These are phyloP conservation scores for Epizoanthus illoricatus DNA, from an alignment of 92 coral and sea anemone genomes.

Conservation along the genomic window DNA sequence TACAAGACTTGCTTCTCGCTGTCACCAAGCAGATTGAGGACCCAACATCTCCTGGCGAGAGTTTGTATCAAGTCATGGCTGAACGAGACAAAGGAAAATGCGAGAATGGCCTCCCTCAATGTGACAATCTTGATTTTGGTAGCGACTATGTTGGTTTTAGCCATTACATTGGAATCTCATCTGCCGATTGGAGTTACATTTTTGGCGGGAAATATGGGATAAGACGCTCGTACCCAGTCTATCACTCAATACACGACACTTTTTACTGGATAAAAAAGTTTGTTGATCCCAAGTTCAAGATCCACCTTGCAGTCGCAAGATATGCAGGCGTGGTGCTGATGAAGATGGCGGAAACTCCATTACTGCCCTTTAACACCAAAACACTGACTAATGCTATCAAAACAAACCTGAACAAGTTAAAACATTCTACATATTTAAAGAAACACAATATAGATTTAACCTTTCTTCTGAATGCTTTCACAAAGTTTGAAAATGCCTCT, in stretches of 20 bases:
- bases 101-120: slow-evolving; percentile 44
- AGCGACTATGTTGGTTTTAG: slow-evolving; percentile 87
- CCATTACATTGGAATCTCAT: slow-evolving; percentile 82
- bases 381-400: slow-evolving; percentile 51
- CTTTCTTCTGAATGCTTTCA: slow-evolving; percentile 56
- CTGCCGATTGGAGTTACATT: slow-evolving; percentile 88
- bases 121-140: slow-evolving; percentile 69
- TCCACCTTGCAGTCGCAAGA: slow-evolving; percentile 82
- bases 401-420: slow-evolving; percentile 27
- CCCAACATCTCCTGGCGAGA: slow-evolving; percentile 65
- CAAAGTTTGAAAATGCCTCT: slow-evolving; percentile 54
- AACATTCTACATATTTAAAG: slow-evolving; percentile 21
- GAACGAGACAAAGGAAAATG: slow-evolving; percentile 68
- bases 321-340: slow-evolving; percentile 66
- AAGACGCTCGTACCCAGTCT: slow-evolving; percentile 80
- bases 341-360: slow-evolving; percentile 55
- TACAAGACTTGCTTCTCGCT: slow-evolving; percentile 68
- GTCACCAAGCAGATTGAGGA: slow-evolving; percentile 81
- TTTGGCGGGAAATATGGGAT: slow-evolving; percentile 67
- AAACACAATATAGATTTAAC: slow-evolving; percentile 45
- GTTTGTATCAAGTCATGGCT: slow-evolving; percentile 87
- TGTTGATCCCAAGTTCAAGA: slow-evolving; percentile 85
- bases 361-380: slow-evolving; percentile 79
- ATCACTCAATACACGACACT: slow-evolving; percentile 80
- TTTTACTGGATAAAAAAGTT: slow-evolving; percentile 82